Conservation (phyloP, 2,113 vertebrate species). For the Cyprinodon tularosa region DNA sequence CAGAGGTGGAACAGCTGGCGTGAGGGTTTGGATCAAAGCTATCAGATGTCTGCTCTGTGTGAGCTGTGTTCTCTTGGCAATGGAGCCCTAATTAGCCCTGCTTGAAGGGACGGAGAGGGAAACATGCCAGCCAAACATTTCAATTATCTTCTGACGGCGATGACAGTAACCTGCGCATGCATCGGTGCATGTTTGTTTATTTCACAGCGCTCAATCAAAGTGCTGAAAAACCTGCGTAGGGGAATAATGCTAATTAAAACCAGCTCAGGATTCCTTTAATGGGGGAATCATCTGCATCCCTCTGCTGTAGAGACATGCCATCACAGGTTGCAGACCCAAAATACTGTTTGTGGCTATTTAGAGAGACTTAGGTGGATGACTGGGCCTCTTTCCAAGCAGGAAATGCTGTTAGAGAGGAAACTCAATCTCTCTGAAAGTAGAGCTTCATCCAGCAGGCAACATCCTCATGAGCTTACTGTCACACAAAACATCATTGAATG, state of each 20-base stretch:
- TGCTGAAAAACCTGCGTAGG: constrained; percentile 41
- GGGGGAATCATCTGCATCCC: constrained; percentile 34
- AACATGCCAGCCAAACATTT: constrained; percentile 72
- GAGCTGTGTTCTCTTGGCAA: constrained; percentile 64
- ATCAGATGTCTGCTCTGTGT: constrained; percentile 61
- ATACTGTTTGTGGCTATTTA: neutral
- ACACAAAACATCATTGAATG: constrained; percentile 22
- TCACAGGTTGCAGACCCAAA: neutral
- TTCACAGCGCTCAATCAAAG: constrained; percentile 58
- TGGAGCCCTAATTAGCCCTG: constrained; percentile 72
- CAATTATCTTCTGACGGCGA: constrained; percentile 70
- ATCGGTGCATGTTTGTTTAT: constrained; percentile 56
- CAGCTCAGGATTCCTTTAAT: constrained; percentile 42
- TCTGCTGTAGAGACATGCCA: neutral
- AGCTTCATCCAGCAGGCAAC: constrained; percentile 4
- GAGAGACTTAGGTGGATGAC: constrained; percentile 15
- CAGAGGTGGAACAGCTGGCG: constrained; percentile 67
- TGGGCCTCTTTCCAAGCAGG: constrained; percentile 18
- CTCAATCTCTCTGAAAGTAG: constrained; percentile 28
- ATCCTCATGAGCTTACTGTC: constrained; percentile 25
- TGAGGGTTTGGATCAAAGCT: constrained; percentile 71
- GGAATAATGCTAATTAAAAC: constrained; percentile 73
- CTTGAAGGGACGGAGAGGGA: constrained; percentile 63
- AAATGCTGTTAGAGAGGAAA: constrained; percentile 44
- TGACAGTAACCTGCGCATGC: constrained; percentile 63